Percentiles rank a stretch among this genome's conserved stretches.
Conservation (phyloP, 1,140 invertebrate species). For the Cotesia typhae region DNA sequence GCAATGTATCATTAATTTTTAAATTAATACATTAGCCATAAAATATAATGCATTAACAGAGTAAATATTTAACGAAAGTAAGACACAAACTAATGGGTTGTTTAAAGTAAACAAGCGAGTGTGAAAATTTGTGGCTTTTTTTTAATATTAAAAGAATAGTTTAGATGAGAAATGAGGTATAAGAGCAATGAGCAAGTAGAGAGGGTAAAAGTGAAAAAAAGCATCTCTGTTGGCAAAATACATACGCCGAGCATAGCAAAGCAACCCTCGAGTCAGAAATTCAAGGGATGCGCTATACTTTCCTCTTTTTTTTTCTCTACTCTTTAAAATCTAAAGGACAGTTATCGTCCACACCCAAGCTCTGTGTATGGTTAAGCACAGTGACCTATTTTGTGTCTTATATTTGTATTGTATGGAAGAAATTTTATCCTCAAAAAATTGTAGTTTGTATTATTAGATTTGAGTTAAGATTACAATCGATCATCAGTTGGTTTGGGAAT, state of each 20-base stretch:
- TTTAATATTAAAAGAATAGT: conserved; percentile 9
- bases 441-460: too few relatives aligned
- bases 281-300: conserved; percentile 18
- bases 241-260: conserved; percentile 28
- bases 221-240: conserved; percentile 30
- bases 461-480: too few relatives aligned
- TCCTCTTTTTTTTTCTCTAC: conserved; percentile 1
- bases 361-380: neutral
- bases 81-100: neutral
- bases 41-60: neutral
- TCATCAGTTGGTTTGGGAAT: too few relatives aligned
- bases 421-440: too few relatives aligned
- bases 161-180: neutral
- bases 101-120: conserved; percentile 5
- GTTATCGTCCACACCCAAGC: neutral
- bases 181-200: conserved; percentile 8
- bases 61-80: conserved; percentile 2
- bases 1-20: too few relatives aligned
- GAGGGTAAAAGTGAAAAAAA: conserved; percentile 21
- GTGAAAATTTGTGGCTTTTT: conserved; percentile 22
- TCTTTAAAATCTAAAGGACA: neutral
- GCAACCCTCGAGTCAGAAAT: conserved; percentile 16
- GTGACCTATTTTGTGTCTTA: neutral
- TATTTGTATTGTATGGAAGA: too few relatives aligned
- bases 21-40: too few relatives aligned